A percentile compares a stretch with the other conserved stretches of the same genome.
Evolutionary conservation across 2,113 vertebrate species (phyloP).

Genomic region (Heterotilapia buettikoferi): DNA sequence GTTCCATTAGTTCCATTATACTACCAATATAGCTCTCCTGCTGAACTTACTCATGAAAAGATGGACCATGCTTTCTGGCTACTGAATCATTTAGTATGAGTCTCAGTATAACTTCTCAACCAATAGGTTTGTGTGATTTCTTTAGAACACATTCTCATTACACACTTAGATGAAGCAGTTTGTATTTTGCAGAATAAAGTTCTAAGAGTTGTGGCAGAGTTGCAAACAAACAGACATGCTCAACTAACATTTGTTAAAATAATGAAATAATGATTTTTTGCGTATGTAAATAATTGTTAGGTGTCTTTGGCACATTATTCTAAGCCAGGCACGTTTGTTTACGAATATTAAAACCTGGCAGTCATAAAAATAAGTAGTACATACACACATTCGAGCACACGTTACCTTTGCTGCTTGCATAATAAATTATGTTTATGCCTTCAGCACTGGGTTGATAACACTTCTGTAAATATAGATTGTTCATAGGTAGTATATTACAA

Average conservation of each 20-base stretch:
- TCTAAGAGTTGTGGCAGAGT: background rate
- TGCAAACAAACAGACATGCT: background rate
- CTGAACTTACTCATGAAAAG: background rate
- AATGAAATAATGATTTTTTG: background rate
- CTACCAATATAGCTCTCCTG: background rate
- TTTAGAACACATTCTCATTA: background rate
- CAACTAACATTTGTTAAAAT: conserved; percentile 17
- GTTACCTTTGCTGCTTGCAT: conserved; percentile 22
- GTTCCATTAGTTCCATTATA: conserved; percentile 26
- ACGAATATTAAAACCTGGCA: background rate
- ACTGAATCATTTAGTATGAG: background rate
- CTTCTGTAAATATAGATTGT: conserved; percentile 53
- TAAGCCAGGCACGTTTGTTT: background rate
- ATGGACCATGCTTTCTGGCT: background rate
- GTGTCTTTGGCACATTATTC: background rate
- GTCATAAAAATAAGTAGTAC: background rate
- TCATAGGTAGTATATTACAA: background rate
- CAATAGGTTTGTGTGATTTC: background rate
- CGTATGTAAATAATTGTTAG: background rate
- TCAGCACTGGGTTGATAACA: conserved; percentile 38
- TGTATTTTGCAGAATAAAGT: background rate
- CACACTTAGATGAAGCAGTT: background rate
- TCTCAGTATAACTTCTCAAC: background rate
- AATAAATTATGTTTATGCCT: conserved; percentile 52
- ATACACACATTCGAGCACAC: background rate